Base-by-base conservation (phyloP, 1,140 invertebrate species). In the Sycophila sp. region DNA sequence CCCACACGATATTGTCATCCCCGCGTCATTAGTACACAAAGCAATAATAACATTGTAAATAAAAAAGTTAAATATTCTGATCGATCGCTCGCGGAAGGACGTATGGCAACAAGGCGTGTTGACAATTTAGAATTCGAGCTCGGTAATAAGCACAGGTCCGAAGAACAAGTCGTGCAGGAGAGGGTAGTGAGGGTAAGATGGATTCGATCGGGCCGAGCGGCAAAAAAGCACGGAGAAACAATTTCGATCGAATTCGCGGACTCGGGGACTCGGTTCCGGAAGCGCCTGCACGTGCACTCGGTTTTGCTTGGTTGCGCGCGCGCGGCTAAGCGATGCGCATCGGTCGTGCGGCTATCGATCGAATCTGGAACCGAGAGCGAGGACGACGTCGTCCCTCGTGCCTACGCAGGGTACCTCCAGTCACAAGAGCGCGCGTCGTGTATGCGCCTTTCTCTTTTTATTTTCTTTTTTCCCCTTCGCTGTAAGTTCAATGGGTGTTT, bases 391-490 rank as follows among this genome's bases (percentile, higher is more conserved):
- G n/a, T n/a, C n/a, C n/a, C n/a, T n/a, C n/a, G n/a, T 55, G 56
- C 56, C 40, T 11, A 75, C 72, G 66, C 51, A 66, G 15, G 28
- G 59, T 45, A 42, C 72, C 60, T 75, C 72, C 72, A 76, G 69
- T 65, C 73, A 74, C 73, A 77, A 74, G 64, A 62, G 65, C 28
- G 53, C 32, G 53, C 53, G n/a, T n/a, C n/a, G n/a, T n/a, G n/a
- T n/a, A n/a, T n/a, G 32, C 53, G 53, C 53, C 17, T 26, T 15
- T 34, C 26, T 53, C 13, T 30, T n/a, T 8, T 22, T 53, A 53
- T 24, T 51, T 51, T 53, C 22, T n/a, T 1, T 22, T 1, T 2
- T 28, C 26, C 26, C n/a, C 49, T 13, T 7, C 49, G 49, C 49
- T 26, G 26, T 15, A 22, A 24, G n/a, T 53, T 53, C 15, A 10